Base-by-base conservation (phyloP, 2,888 invertebrate species). In the Tiphia femorata region DNA sequence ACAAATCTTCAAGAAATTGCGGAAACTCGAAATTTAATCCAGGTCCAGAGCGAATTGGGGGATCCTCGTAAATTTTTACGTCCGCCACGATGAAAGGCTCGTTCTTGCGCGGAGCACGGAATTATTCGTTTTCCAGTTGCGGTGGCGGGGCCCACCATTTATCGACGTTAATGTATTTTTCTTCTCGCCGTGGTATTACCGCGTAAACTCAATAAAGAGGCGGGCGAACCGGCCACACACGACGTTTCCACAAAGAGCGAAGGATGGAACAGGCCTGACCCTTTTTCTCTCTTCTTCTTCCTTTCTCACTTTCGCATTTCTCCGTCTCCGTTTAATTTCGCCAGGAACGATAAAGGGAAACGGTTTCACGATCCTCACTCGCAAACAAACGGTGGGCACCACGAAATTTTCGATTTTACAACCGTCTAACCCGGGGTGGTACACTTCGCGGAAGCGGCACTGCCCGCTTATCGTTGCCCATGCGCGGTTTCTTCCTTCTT, bases 391-490 rank as follows among this genome's bases (percentile, higher is more conserved):
- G 62, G 40, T 20, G 48, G 60, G 57, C 55, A n/a, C n/a, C n/a
- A n/a, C 54, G 43, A 57, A 60, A 67, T 75, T 77, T 70, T 66
- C 67, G 64, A 69, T 76, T 78, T 74, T 77, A 73, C 70, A 73
- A 67, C 65, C 67, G 53, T 56, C 62, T 8, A 35, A 54, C 54
- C 56, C 57, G 55, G 63, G 65, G 64, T 64, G 58, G 69, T 67
- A 70, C 70, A 71, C 71, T 78, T 77, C 78, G 77, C 71, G 73
- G 78, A 77, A 77, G 74, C 33, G 12, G 68, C 63, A n/a, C n/a
- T n/a, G n/a, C n/a, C n/a, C n/a, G n/a, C n/a, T n/a, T n/a, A n/a
- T n/a, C n/a, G n/a, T n/a, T n/a, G n/a, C n/a, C n/a, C n/a, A n/a
- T n/a, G 37, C 19, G 8, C 17, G 37, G 10, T 37, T 37, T 37